Evolutionary conservation across 2,113 vertebrate genomes (phyloP).

Genomic region (Cromileptes altivelis): DNA sequence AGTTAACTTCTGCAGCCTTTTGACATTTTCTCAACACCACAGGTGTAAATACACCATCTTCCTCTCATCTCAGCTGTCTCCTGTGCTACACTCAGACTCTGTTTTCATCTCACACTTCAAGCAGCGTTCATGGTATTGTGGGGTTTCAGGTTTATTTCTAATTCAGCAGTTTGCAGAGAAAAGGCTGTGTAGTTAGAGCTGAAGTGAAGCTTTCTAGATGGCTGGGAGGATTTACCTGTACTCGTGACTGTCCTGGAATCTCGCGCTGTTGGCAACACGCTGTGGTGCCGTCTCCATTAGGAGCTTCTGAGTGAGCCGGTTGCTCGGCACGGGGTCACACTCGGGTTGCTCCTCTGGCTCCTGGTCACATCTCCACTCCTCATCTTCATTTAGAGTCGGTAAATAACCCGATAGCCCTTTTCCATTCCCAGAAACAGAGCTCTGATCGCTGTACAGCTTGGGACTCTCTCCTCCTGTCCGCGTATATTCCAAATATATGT

Average conservation of each 20-base stretch:
- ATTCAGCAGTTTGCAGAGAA: constrained; percentile 70
- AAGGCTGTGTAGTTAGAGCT: constrained; percentile 42
- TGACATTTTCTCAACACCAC: constrained; percentile 55
- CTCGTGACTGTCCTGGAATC: constrained; percentile 91
- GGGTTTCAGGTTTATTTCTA: constrained; percentile 67
- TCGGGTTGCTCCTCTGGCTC: constrained; percentile 81
- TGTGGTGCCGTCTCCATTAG: constrained; percentile 90
- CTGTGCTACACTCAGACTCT: constrained; percentile 60
- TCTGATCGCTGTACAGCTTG: constrained; percentile 90
- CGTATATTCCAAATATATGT: constrained; percentile 97
- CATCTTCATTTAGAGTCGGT: constrained; percentile 92
- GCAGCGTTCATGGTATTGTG: constrained; percentile 44
- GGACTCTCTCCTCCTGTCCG: constrained; percentile 95
- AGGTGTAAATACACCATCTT: constrained; percentile 54
- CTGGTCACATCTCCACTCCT: constrained; percentile 93
- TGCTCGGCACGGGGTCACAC: constrained; percentile 84
- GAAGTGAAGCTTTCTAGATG: constrained; percentile 54
- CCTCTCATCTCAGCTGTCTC: constrained; percentile 71
- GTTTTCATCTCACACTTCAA: constrained; percentile 74
- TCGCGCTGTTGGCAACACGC: constrained; percentile 81
- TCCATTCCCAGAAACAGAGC: constrained; percentile 89
- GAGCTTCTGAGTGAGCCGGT: constrained; percentile 90
- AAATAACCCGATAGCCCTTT: constrained; percentile 90
- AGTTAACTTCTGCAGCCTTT: constrained; percentile 61
- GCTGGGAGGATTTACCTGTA: constrained; percentile 89